Conservation (phyloP, 1,140 invertebrate genomes). For the Ceratitis capitata region DNA sequence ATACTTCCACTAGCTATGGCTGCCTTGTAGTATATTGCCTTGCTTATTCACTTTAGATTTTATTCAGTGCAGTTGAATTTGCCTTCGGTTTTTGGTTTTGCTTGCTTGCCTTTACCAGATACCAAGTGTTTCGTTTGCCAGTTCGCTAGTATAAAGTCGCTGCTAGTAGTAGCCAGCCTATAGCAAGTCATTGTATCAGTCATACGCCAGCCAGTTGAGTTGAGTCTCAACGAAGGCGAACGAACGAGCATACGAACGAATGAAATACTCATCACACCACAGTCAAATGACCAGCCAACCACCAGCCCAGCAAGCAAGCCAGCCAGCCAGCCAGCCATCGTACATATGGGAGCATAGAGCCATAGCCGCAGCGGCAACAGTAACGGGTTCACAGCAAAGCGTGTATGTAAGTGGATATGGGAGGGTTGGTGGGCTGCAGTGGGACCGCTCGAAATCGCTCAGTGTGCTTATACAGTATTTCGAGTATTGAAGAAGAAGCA, state of each 20-base stretch:
- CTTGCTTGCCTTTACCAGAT: conserved; percentile 27
- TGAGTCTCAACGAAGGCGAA: conserved; percentile 23
- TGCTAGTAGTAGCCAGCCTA: conserved; percentile 15
- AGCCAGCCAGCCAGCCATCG: not conserved
- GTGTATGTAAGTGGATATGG: not conserved
- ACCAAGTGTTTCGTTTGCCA: conserved; percentile 34
- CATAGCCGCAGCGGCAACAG: not conserved
- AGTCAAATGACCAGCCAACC: conserved; percentile 25
- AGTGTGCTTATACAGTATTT: conserved; percentile 4
- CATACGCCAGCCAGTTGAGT: conserved; percentile 32
- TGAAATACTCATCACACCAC: conserved; percentile 36
- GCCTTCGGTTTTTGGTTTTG: conserved; percentile 30
- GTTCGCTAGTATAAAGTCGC: conserved; percentile 34
- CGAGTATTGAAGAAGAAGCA: not conserved
- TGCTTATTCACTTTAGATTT: conserved; percentile 25
- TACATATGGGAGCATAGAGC: not conserved
- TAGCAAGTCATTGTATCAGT: conserved; percentile 32
- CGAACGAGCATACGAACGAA: conserved; percentile 30
- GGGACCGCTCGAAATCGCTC: not conserved
- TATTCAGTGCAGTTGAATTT: conserved; percentile 20
- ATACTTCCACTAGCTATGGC: conserved; percentile 26
- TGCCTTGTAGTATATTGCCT: conserved; percentile 27
- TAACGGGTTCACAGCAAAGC: conserved; percentile 28
- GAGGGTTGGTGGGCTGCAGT: not conserved
- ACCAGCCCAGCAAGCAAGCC: not conserved